Evolutionary conservation across 2,888 invertebrate genomes (phyloP).

Genomic region (Pollenia labialis): DNA sequence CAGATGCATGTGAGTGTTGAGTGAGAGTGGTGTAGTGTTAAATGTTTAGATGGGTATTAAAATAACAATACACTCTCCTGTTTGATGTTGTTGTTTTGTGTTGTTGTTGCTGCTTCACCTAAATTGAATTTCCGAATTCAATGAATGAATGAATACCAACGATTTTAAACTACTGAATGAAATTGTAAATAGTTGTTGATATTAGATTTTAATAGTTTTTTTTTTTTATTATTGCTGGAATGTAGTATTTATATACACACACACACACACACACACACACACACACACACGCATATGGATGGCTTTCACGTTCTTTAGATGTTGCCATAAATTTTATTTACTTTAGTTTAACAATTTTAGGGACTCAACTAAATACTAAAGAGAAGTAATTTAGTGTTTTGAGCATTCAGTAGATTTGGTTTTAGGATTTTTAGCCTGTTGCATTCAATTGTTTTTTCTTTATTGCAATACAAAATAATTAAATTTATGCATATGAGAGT

Average conservation of each 20-base stretch:
- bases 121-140: constrained; percentile 83
- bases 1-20: neutral
- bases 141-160: constrained; percentile 78
- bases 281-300: neutral
- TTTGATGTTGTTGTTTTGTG: constrained; percentile 53
- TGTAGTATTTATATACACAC: too few relatives aligned
- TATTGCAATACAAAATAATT: too few relatives aligned
- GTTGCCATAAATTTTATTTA: constrained; percentile 58
- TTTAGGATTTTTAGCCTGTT: constrained; percentile 69
- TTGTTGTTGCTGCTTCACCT: constrained; percentile 69
- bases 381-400: neutral
- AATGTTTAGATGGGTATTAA: constrained; percentile 63
- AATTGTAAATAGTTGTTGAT: constrained; percentile 74
- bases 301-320: constrained; percentile 48
- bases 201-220: constrained; percentile 77
- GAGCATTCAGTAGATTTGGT: constrained; percentile 29
- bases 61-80: constrained; percentile 60
- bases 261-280: too few relatives aligned
- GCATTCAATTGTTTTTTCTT: constrained; percentile 42
- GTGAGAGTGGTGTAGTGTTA: constrained; percentile 37
- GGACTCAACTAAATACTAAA: neutral
- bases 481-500: neutral
- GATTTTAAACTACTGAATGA: constrained; percentile 72
- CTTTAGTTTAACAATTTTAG: constrained; percentile 43
- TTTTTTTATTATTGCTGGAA: constrained; percentile 46